A percentile compares a stretch with the other conserved stretches of the same genome.
phyloP scores from a whole-genome alignment of 1,140 invertebrate genomes.

The Euschistus heros region DNA sequence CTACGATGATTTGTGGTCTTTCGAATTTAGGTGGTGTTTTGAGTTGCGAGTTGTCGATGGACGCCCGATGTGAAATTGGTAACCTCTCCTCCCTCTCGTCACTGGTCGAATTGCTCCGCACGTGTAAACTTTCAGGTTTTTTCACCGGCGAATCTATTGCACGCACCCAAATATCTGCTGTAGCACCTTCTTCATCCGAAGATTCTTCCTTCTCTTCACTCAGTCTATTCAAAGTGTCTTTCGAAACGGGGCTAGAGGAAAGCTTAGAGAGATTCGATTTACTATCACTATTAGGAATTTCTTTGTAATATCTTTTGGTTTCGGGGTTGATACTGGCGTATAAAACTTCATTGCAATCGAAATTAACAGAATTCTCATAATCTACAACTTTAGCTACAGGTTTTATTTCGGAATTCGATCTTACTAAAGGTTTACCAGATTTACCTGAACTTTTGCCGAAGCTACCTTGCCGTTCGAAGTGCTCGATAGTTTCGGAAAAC shows the following conservation, averaged over 20 bases:
- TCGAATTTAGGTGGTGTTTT: constrained; percentile 12
- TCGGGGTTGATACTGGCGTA: constrained; percentile 8
- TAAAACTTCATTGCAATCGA: constrained; percentile 8
- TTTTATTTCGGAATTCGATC: constrained; percentile 13
- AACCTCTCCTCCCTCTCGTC: constrained; percentile 17
- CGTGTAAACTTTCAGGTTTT: constrained; percentile 14
- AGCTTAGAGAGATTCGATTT: constrained; percentile 1
- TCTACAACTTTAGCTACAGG: constrained; percentile 5
- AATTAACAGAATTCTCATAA: constrained; percentile 9
- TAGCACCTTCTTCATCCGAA: constrained; percentile 30
- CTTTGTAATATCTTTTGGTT: constrained; percentile 13
- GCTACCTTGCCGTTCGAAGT: constrained; percentile 13
- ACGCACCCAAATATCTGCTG: constrained; percentile 32
- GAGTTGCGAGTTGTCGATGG: constrained; percentile 23
- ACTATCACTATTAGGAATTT: neutral
- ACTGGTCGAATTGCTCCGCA: constrained; percentile 18
- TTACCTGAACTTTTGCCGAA: constrained; percentile 8
- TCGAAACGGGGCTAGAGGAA: neutral
- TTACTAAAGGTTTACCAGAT: neutral
- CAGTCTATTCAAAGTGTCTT: constrained; percentile 8
- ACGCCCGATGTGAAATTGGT: constrained; percentile 14
- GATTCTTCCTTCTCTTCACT: constrained; percentile 24
- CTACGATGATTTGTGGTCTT: constrained; percentile 16
- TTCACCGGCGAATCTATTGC: constrained; percentile 32
- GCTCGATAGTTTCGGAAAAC: constrained; percentile 8